Evolutionary conservation across 1,140 invertebrate species (phyloP).

Genomic region (Thereuonema tuberculata): DNA sequence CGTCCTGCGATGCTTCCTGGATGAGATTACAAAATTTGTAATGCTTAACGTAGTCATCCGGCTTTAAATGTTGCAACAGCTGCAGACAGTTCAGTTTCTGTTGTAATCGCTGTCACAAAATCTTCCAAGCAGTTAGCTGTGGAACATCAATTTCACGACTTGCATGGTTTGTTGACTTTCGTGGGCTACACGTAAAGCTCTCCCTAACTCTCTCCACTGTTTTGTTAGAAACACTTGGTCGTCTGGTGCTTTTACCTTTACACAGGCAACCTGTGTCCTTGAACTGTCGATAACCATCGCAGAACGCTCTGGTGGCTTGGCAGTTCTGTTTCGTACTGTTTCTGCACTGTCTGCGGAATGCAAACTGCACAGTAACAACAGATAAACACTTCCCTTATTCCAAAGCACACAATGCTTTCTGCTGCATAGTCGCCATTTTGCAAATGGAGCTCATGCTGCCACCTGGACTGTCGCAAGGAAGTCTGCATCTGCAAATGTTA

Average conservation of each 20-base stretch:
- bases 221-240: background rate
- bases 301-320: background rate
- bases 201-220: constrained; percentile 2
- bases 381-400: background rate
- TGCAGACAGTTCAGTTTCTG: constrained; percentile 2
- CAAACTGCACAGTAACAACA: background rate
- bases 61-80: constrained; percentile 1
- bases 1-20: background rate
- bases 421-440: too few species aligned
- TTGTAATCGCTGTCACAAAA: constrained; percentile 2
- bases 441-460: too few species aligned
- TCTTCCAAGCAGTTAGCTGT: constrained; percentile 3
- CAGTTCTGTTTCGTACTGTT: background rate
- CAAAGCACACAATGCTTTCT: too few species aligned
- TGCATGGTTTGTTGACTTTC: constrained; percentile 5
- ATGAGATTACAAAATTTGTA: background rate
- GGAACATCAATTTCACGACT: constrained; percentile 6
- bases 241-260: background rate
- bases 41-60: background rate
- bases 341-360: background rate
- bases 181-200: background rate
- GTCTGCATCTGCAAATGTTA: too few species aligned
- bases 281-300: constrained; percentile 3
- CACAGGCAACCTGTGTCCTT: background rate
- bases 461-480: too few species aligned